These are phyloP conservation scores for Muscina levida DNA, from an alignment of 2,888 invertebrate species.

Conservation along the genomic window DNA sequence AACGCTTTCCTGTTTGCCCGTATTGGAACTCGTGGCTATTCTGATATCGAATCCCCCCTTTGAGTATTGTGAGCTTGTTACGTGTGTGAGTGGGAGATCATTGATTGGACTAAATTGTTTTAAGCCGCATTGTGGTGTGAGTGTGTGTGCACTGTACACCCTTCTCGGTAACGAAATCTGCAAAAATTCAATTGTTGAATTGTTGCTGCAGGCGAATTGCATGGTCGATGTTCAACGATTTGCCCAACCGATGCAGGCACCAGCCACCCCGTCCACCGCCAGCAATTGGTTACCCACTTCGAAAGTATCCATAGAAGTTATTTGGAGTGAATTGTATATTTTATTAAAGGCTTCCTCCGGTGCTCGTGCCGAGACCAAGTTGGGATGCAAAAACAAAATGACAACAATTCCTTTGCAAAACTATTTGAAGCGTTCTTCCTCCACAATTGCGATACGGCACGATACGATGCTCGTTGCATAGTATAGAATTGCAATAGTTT, in stretches of 20 bases:
- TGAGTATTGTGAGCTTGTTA: no score
- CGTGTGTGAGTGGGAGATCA: not conserved
- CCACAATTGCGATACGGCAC: no score
- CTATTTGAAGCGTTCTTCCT: slow-evolving; percentile 2
- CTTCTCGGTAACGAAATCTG: slow-evolving; percentile 37
- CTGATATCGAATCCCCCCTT: no score
- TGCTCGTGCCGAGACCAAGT: slow-evolving; percentile 33
- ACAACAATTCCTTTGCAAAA: slow-evolving; percentile 39
- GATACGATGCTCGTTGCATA: no score
- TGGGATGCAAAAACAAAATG: slow-evolving; percentile 34
- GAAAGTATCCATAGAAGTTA: slow-evolving; percentile 23
- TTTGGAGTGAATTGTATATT: slow-evolving; percentile 48
- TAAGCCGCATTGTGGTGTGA: no score
- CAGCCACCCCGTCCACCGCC: not conserved
- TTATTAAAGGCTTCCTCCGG: slow-evolving; percentile 39
- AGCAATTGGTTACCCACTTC: not conserved
- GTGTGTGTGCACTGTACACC: not conserved
- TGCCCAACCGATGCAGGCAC: slow-evolving; percentile 1
- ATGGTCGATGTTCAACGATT: slow-evolving; percentile 20
- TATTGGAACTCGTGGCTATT: no score
- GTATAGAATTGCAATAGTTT: slow-evolving; percentile 26
- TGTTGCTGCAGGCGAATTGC: slow-evolving; percentile 53
- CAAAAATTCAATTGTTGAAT: slow-evolving; percentile 57
- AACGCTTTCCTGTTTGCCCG: no score
- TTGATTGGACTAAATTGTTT: no score